These are phyloP conservation scores for Aplysina aerophoba DNA, from an alignment of 37 sponge, comb jelly and placozoan species.

Conservation along the genomic window DNA sequence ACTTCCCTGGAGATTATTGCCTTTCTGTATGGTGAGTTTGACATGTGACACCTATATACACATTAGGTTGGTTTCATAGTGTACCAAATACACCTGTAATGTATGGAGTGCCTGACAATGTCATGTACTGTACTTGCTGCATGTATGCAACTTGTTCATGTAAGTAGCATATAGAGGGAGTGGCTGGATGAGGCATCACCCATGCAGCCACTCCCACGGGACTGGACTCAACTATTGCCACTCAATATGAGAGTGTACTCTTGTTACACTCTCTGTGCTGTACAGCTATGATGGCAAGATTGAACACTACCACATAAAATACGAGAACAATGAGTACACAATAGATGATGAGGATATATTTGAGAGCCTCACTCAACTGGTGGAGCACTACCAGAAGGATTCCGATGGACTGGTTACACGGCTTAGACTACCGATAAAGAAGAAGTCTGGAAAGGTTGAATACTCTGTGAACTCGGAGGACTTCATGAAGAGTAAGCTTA, in stretches of 20 bases:
- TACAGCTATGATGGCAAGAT: conserved; percentile 14
- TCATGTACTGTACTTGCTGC: too few relatives aligned
- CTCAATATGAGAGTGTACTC: too few relatives aligned
- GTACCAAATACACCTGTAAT: too few relatives aligned
- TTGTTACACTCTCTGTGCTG: too few relatives aligned
- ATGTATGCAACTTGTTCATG: too few relatives aligned
- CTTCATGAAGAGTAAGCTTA: conserved; percentile 84
- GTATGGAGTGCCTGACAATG: too few relatives aligned
- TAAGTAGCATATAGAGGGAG: too few relatives aligned
- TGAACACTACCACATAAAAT: conserved; percentile 64
- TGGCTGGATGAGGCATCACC: too few relatives aligned
- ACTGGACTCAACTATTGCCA: too few relatives aligned
- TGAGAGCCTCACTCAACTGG: conserved; percentile 87
- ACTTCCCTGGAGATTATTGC: conserved; percentile 64
- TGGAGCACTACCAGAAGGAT: conserved; percentile 79
- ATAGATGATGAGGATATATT: conserved; percentile 94
- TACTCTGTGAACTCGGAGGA: conserved; percentile 67
- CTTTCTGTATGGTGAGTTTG: conserved; percentile 61
- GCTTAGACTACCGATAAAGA: conserved; percentile 50
- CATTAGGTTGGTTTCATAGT: conserved; percentile 8
- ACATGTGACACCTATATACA: not conserved
- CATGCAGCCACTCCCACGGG: too few relatives aligned
- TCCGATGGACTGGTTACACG: conserved; percentile 69
- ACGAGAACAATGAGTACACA: conserved; percentile 73
- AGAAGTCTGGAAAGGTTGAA: conserved; percentile 53